Evolutionary conservation across 2,888 invertebrate genomes (phyloP), one percentile per base, ranked within the genome.

Genomic region (Spilarctia lutea): DNA sequence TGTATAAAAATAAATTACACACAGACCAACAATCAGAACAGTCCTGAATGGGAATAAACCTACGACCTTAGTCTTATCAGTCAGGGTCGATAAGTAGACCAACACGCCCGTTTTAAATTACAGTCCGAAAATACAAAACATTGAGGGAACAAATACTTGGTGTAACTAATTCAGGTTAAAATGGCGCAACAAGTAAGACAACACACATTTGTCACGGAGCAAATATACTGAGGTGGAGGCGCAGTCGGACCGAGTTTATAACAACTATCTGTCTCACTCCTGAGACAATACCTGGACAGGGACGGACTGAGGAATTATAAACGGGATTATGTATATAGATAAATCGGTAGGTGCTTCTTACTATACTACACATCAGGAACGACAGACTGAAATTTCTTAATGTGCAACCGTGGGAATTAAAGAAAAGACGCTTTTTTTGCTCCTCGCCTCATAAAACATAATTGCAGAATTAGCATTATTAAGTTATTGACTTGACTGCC

Each of bases 201-300:
- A 75, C 70, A 79, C 48, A 78, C 81, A 86, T 87, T 86, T 75
- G 81, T 83, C 83, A 72, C 79, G 72, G 70, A 67, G 76, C 76
- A 83, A 83, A 87, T 83, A 83, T 81, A 81, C 79, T 78, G 77
- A 83, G 82, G 81, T 75, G 78, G 77, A 80, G 73, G 80, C 76
- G 81, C 66, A 78, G 78, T 81, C 75, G 70, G 68, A 78, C 77
- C 71, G 79, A 86, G 79, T 85, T 86, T 85, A 84, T 83, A 86
- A 87, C 84, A 81, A 85, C 79, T 82, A 86, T 87, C 74, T 79
- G 82, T 85, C 85, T 86, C 82, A 73, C 79, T 72, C 75, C 72
- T 60, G 71, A 74, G 75, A 82, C 81, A 72, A 79, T 77, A 78
- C 63, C 68, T 67, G 56, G 27, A 35, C 82, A 82, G 85, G 82